phyloP scores from a whole-genome alignment of 2,797 vertebrate genomes.

The Pseudopleuronectes americanus region DNA sequence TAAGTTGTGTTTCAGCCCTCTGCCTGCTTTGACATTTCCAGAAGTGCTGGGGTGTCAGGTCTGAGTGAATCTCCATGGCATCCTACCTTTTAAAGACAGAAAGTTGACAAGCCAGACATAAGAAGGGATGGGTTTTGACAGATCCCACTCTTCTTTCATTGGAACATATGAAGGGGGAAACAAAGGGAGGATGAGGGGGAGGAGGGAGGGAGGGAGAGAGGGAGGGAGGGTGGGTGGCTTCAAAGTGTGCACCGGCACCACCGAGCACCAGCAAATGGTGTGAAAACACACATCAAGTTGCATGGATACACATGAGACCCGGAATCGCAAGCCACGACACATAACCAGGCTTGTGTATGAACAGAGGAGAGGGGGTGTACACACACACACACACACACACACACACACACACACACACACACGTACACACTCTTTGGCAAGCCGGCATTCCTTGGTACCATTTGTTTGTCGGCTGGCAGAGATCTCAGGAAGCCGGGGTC shows the following conservation, averaged over 20 bases:
- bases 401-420: no score
- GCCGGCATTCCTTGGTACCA: conserved; percentile 58
- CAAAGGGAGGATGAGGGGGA: conserved; percentile 60
- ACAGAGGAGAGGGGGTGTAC: conserved; percentile 33
- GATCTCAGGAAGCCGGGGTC: conserved; percentile 71
- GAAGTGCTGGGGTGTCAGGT: conserved; percentile 62
- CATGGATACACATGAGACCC: conserved; percentile 60
- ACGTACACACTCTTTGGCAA: conserved; percentile 39
- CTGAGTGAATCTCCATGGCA: conserved; percentile 70
- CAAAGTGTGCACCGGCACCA: conserved; percentile 53
- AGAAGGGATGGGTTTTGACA: conserved; percentile 74
- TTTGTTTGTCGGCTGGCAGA: conserved; percentile 78
- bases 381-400: no score
- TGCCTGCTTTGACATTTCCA: conserved; percentile 64
- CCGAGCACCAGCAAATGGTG: conserved; percentile 50
- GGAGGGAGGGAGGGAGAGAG: conserved; percentile 38
- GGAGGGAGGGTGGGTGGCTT: conserved; percentile 49
- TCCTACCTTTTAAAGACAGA: conserved; percentile 47
- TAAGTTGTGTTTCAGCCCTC: conserved; percentile 33
- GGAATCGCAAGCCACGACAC: conserved; percentile 63
- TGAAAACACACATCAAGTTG: conserved; percentile 62
- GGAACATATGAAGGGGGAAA: conserved; percentile 71
- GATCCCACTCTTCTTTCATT: conserved; percentile 66
- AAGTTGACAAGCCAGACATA: conserved; percentile 70
- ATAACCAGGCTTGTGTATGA: conserved; percentile 46